Base-by-base conservation (phyloP, 30 jellyfish, hydroid and myxozoan species). In the Chrysaora quinquecirrha region DNA sequence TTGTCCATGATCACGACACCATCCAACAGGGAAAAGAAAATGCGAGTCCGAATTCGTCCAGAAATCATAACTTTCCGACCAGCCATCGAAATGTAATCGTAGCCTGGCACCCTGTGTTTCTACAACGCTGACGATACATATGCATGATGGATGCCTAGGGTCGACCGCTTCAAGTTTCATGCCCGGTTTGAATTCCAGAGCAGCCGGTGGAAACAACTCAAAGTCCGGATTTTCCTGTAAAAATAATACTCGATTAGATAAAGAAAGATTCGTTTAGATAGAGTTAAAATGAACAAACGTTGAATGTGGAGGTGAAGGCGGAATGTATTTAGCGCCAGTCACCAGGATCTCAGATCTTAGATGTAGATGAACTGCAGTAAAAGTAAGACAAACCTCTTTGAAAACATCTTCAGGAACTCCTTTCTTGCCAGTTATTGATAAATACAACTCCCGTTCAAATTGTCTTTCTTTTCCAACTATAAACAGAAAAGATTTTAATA, bases 91-190 rank as follows among this genome's bases (percentile, higher is more conserved):
- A 61, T 94, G 97, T 30, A 94, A 81, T 18, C 99, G 96, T 82
- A 94, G 34, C 16, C 99, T 52, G 19, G 97, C 95, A 2, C 99
- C 99, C 31, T 73, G 96, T 29, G 94, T 86, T 48, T 94, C 99
- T 29, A 94, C 99, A 27, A 94, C 96, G 34, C 98, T 85, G 9
- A 83, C 96, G 61, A 78, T 95, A 67, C 99, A 94, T 24, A 94
- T 83, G 88, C 90, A 78, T 30, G 99, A 94, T 4, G 96, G 99
- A 64, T 94, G 99, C 71, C 82, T 88, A 6, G 97, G 97, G 64
- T 94, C 99, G 10, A 94, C 91, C n/a, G 98, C 96, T 49, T 94
- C 99, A 21, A 94, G 85, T 64, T 94, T 94, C 99, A 94, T 94
- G 12, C 97, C 93, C 1, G 89, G 96, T 34, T 89, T 67, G 68